Base-by-base conservation (phyloP, 2,113 vertebrate genomes). In the Dicerorhinus sumatrensis region DNA sequence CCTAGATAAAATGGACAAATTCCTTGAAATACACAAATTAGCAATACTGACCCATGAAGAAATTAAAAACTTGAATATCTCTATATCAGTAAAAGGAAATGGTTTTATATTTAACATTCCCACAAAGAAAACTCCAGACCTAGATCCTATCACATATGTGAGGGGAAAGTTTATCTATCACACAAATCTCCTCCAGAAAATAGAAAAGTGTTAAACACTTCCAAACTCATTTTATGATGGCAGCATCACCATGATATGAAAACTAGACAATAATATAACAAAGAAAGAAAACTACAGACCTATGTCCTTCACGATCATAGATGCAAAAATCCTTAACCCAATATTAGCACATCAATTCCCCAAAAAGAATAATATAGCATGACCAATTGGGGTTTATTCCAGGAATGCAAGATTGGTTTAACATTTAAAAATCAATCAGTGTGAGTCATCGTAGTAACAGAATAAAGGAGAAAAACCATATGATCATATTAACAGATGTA, bases 1-100 rank as follows among this genome's bases (percentile, higher is more conserved):
- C 27, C 51, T 77, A 89, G 25, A 69, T 76, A 89, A 96, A 70
- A 20, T 79, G n/a, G 36, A 80, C 10, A 94, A 80, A 73, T 85
- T 75, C 12, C 65, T 89, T 85, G 27, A 93, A 80, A 72, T 58
- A 65, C 27, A 86, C 7, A 56, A 65, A 51, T 65, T 65, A 75
- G 5, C 77, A 18, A 10, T 67, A 58, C 20, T 48, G 42, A 89
- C n/a, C 79, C 54, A 46, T 51, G 58, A 89, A 46, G 42, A 84
- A 79, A 79, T 69, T n/a, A 69, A 89, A 96, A 83, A 33, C 3
- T 33, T 83, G 27, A 84, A 54, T 63, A 77, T 1, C 7, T 33
- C 5, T 36, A 27, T 36, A 58, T 73, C 31, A 20, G 12, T 58
- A 54, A 84, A 63, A 70, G n/a, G 23, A 65, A 84, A n/a, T 84